Evolutionary conservation across 2,888 invertebrate species (phyloP).

Genomic region (Physocephala rufipes): DNA sequence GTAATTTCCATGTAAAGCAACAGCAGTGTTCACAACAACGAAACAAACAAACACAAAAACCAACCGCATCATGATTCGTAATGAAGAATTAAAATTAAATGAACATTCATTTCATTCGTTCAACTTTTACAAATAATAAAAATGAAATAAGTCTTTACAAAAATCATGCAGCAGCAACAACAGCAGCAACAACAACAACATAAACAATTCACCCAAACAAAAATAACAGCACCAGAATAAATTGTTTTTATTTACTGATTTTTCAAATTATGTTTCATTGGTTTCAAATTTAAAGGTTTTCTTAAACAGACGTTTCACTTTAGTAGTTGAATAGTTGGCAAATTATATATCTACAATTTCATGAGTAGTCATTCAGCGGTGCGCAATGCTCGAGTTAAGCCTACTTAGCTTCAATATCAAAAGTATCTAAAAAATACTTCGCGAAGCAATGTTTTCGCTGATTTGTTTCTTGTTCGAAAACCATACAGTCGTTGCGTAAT

Average conservation of each 20-base stretch:
- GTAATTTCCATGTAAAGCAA: not conserved
- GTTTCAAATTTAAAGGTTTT: too few species aligned
- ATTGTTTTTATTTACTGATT: not conserved
- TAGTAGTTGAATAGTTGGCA: too few species aligned
- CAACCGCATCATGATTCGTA: not conserved
- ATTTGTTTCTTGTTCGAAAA: too few species aligned
- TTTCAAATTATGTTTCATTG: too few species aligned
- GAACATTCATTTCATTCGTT: conserved; percentile 12
- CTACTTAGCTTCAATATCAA: too few species aligned
- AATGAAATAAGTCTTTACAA: conserved; percentile 40
- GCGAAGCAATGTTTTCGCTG: too few species aligned
- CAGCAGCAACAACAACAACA: conserved; percentile 35
- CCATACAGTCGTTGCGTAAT: too few species aligned
- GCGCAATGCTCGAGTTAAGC: too few species aligned
- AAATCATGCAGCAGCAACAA: conserved; percentile 33
- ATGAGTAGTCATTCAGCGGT: too few species aligned
- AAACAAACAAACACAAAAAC: not conserved
- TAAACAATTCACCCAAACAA: conserved; percentile 14
- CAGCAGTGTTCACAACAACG: not conserved
- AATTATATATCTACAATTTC: too few species aligned
- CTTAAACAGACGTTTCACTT: too few species aligned
- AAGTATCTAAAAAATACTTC: too few species aligned
- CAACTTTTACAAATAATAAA: conserved; percentile 36
- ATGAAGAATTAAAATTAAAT: conserved; percentile 24
- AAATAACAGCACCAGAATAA: conserved; percentile 20